Percentiles rank a stretch among this genome's conserved stretches.
These are phyloP conservation scores for Peromyscus nudipes DNA, from an alignment of 2,797 vertebrate species.

Conservation along the genomic window DNA sequence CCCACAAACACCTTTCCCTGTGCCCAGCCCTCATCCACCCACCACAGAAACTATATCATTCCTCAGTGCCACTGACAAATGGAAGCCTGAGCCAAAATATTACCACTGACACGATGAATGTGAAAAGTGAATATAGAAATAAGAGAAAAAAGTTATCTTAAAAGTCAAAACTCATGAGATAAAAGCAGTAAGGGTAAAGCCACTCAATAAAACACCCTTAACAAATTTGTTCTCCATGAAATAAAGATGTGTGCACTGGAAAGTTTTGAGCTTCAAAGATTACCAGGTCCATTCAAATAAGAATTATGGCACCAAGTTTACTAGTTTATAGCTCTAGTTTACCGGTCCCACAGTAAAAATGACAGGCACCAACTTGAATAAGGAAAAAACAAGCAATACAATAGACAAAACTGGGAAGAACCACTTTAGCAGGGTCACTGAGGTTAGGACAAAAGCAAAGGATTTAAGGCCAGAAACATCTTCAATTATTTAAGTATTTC, in stretches of 20 bases:
- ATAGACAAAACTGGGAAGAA: neutral
- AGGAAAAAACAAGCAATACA: neutral
- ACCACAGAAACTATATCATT: neutral
- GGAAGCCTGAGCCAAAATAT: neutral
- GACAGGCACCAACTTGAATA: neutral
- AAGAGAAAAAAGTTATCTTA: neutral
- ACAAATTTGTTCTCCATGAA: slow-evolving; percentile 1
- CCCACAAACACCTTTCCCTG: neutral
- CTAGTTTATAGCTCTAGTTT: neutral
- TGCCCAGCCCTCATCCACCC: too few relatives aligned
- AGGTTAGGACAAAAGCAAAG: slow-evolving; percentile 35
- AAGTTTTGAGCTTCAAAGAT: neutral
- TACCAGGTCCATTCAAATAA: slow-evolving; percentile 33
- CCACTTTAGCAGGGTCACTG: neutral
- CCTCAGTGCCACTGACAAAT: neutral
- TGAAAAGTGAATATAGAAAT: slow-evolving; percentile 8
- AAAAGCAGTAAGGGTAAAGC: neutral
- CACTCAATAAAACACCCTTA: neutral
- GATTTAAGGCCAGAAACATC: slow-evolving; percentile 11
- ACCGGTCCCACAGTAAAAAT: neutral
- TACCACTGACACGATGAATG: neutral
- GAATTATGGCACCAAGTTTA: neutral
- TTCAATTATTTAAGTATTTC: neutral
- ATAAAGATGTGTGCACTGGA: neutral
- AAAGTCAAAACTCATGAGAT: neutral